Conservation (phyloP, 2,113 vertebrate genomes). For the Pristiophorus japonicus region DNA sequence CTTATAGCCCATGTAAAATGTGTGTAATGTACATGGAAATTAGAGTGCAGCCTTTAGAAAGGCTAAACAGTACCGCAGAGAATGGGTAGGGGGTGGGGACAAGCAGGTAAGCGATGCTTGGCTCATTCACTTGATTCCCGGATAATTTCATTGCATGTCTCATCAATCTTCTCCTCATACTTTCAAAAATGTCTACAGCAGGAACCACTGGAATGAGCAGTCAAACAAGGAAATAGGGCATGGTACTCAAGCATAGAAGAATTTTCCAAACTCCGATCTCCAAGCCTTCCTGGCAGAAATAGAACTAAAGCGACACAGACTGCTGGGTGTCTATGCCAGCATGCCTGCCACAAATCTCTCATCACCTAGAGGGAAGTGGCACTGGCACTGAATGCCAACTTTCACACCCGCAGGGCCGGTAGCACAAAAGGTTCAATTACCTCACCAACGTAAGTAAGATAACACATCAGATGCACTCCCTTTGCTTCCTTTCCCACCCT, state of each 20-base stretch:
- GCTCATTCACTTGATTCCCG: not conserved
- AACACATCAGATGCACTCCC: not conserved
- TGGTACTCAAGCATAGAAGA: constrained; percentile 2
- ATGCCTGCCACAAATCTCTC: not conserved
- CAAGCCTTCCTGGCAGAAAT: not conserved
- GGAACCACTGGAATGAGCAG: not conserved
- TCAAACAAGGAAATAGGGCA: not conserved
- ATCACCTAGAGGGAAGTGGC: not conserved
- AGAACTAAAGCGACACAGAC: not conserved
- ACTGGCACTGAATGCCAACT: not conserved
- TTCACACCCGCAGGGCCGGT: not conserved
- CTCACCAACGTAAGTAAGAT: not conserved
- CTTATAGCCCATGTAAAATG: not conserved
- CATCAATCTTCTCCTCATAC: not conserved
- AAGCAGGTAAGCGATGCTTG: not conserved
- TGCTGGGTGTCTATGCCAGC: not conserved
- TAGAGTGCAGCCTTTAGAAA: not conserved
- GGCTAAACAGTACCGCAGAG: not conserved
- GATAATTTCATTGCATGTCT: not conserved
- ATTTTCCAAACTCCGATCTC: not conserved
- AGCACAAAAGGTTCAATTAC: not conserved
- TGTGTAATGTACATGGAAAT: not conserved
- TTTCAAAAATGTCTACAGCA: not conserved
- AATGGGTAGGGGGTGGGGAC: not conserved
- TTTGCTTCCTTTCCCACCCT: not conserved